phyloP scores from a whole-genome alignment of 1,140 invertebrate species.

The Papilio polytes region DNA sequence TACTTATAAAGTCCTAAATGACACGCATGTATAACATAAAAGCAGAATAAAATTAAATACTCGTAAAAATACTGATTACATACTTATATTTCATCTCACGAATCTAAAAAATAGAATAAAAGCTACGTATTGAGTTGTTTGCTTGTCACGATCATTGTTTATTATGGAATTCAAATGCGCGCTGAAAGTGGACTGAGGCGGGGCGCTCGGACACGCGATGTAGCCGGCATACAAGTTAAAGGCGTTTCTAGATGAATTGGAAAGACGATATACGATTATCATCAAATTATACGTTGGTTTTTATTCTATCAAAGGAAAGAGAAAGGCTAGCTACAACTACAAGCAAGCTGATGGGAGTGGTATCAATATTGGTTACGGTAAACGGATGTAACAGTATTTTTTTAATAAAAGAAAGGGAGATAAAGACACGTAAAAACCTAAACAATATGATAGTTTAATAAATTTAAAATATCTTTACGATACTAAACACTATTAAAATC shows the following conservation, averaged over 20 bases:
- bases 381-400: too few species aligned
- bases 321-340: neutral
- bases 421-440: too few species aligned
- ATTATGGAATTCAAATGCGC: constrained; percentile 38
- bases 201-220: constrained; percentile 41
- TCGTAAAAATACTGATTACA: too few species aligned
- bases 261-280: neutral
- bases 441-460: too few species aligned
- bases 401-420: too few species aligned
- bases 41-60: too few species aligned
- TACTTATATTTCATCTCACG: too few species aligned
- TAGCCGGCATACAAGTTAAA: constrained; percentile 42
- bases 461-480: too few species aligned
- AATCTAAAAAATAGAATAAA: neutral
- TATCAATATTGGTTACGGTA: too few species aligned
- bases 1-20: too few species aligned
- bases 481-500: too few species aligned
- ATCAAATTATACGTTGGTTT: constrained; percentile 2
- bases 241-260: constrained; percentile 41
- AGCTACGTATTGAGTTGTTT: neutral
- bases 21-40: too few species aligned
- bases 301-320: neutral
- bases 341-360: neutral
- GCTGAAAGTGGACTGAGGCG: constrained; percentile 41
- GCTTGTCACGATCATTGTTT: constrained; percentile 24